phyloP scores from a whole-genome alignment of 2,888 invertebrate genomes.

The Allolobophora icterica region DNA sequence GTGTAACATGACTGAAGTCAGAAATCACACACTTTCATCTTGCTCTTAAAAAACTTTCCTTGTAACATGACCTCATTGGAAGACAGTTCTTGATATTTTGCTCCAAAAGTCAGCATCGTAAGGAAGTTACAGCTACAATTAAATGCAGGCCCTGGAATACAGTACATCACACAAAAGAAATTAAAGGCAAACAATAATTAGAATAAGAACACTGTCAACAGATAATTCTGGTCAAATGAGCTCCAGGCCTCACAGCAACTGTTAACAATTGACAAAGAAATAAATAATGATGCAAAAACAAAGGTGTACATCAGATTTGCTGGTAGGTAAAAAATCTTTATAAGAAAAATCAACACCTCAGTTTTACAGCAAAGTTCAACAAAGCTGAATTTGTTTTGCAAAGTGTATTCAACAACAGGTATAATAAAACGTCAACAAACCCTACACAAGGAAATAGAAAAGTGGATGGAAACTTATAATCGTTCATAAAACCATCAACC shows the following conservation, averaged over 20 bases:
- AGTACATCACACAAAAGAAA: not conserved
- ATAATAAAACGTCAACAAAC: not conserved
- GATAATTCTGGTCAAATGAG: not conserved
- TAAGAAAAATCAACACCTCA: not conserved
- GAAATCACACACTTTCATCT: not conserved
- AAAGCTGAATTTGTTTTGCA: not conserved
- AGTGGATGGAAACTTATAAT: not conserved
- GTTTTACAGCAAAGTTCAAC: not conserved
- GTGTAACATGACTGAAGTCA: not conserved
- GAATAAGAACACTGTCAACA: not conserved
- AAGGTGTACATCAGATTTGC: not conserved
- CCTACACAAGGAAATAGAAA: not conserved
- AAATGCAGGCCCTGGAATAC: not conserved
- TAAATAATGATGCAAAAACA: not conserved
- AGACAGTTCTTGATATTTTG: not conserved
- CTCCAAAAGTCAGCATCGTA: not conserved
- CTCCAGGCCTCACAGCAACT: not conserved
- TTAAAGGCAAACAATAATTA: not conserved
- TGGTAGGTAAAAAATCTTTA: not conserved
- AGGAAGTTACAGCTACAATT: not conserved
- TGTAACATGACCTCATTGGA: not conserved
- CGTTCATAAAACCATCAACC: not conserved
- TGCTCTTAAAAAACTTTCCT: not conserved
- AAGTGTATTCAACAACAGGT: slow-evolving; percentile 10
- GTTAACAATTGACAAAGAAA: not conserved